These are phyloP conservation scores for Scomber colias DNA, from an alignment of 2,113 vertebrate species.

Conservation along the genomic window DNA sequence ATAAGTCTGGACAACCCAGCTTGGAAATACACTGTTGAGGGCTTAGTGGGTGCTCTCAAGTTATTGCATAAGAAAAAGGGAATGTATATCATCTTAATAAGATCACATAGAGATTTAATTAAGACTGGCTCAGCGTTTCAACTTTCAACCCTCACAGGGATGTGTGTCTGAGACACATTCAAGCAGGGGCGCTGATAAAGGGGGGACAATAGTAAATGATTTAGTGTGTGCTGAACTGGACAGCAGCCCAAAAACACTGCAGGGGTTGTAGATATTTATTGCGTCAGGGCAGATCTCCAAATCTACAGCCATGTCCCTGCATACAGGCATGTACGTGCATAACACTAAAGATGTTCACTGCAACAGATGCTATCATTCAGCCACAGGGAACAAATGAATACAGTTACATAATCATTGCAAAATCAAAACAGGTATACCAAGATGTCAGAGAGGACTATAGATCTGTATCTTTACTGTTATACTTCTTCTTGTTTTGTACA, in stretches of 20 bases:
- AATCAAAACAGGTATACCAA: too few relatives aligned
- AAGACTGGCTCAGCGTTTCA: not conserved
- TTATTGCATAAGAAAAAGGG: slow-evolving; percentile 36
- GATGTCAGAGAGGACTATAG: too few relatives aligned
- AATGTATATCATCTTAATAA: slow-evolving; percentile 9
- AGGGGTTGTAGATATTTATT: too few relatives aligned
- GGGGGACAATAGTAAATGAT: too few relatives aligned
- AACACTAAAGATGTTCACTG: not conserved
- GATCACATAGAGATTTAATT: slow-evolving; percentile 13
- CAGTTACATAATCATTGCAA: too few relatives aligned
- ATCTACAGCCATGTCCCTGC: not conserved
- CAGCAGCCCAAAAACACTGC: not conserved
- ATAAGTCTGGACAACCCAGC: slow-evolving; percentile 22
- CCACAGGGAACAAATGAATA: not conserved
- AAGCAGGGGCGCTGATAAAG: not conserved
- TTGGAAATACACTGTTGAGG: slow-evolving; percentile 38
- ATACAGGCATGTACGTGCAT: not conserved
- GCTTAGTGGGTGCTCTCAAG: slow-evolving; percentile 31
- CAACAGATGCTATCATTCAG: not conserved
- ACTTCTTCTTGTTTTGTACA: too few relatives aligned
- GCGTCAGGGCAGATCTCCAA: not conserved
- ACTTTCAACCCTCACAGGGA: not conserved
- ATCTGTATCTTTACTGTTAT: too few relatives aligned
- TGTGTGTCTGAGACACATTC: slow-evolving; percentile 4
- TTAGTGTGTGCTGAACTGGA: not conserved